Base-by-base conservation (phyloP, 2,888 invertebrate species). In the Galeruca laticollis region DNA sequence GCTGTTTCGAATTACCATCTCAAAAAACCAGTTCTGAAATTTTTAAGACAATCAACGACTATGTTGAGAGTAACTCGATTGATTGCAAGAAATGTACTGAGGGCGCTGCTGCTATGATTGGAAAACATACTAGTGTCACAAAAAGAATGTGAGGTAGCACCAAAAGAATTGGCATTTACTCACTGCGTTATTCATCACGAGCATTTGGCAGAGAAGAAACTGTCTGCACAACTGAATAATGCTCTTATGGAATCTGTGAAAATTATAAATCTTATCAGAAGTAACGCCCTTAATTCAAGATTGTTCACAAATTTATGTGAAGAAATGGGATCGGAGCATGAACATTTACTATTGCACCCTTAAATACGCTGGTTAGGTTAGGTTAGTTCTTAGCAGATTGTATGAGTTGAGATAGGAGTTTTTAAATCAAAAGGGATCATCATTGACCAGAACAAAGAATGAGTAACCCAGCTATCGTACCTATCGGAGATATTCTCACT, bases 401-500 rank as follows among this genome's bases (percentile, higher is more conserved):
- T 37, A 37, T 37, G 37, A 37, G 8, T 13, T 37, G 2, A 37
- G 37, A 37, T 2, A 37, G 5, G 37, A 37, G 33, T 4, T 33
- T 33, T 33, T n/a, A n/a, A n/a, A n/a, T n/a, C n/a, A n/a, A n/a
- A n/a, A n/a, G n/a, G 33, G 4, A 33, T 33, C 5, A 6, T 33
- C 33, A 4, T 33, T 33, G 33, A 33, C 33, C 4, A 33, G 9
- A 33, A 10, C 37, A 37, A 37, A 37, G 10, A 37, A 37, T 37
- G 37, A 8, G 37, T 37, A 11, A 8, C 37, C 13, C 2, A 9
- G 13, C 37, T 37, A 5, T 9, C 10, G 9, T 49, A 11, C 13
- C 9, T 49, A 9, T 15, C 54, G 5, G 57, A 83, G 80, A 76
- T 71, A 76, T 68, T 71, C 10, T 20, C 11, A 54, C 21, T 54